Evolutionary conservation across 2,888 invertebrate genomes (phyloP), one percentile per base, ranked within the genome.

Genomic region (Taphrorychus bicolor): DNA sequence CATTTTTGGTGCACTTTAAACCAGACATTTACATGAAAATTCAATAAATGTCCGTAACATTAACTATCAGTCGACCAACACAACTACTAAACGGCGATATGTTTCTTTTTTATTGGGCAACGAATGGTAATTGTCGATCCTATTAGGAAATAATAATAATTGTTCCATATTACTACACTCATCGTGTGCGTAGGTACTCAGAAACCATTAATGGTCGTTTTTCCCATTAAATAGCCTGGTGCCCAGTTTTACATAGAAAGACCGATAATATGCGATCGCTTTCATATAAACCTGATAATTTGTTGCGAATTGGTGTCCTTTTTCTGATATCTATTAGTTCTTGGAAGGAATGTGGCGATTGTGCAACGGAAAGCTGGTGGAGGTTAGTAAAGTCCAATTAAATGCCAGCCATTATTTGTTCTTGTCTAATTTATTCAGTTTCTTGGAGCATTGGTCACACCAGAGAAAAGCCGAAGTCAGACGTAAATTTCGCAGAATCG

Each of bases 21-120:
- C 74, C 69, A 32, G 71, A 69, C 71, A 74, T 73, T 73, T 73
- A 72, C 73, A 72, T 71, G 71, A 70, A 73, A 73, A 73, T 70
- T 70, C 65, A 68, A 63, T 68, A 68, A 67, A 67, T 32, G 68
- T 68, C 59, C 48, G 52, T 41, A 57, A 41, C 63, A 58, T 64
- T 51, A 57, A 51, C 57, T 48, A 56, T 56, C 49, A 57, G 32
- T 45, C 17, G 56, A n/a, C n/a, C n/a, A n/a, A n/a, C n/a, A n/a
- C 17, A 24, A 54, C 16, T 53, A 61, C 45, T 61, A 41, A 23
- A 61, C 5, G 56, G 49, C 40, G 56, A 57, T 54, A 2, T 9
- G 48, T 48, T 3, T 5, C 24, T 49, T 51, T 42, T 62, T 63
- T 57, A 57, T 57, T 64, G 51, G 57, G 57, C 51, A 58, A 64